Percentiles rank a stretch among this genome's conserved stretches.
Evolutionary conservation across 2,797 vertebrate species (phyloP).

Genomic region (Margarornis squamiger): DNA sequence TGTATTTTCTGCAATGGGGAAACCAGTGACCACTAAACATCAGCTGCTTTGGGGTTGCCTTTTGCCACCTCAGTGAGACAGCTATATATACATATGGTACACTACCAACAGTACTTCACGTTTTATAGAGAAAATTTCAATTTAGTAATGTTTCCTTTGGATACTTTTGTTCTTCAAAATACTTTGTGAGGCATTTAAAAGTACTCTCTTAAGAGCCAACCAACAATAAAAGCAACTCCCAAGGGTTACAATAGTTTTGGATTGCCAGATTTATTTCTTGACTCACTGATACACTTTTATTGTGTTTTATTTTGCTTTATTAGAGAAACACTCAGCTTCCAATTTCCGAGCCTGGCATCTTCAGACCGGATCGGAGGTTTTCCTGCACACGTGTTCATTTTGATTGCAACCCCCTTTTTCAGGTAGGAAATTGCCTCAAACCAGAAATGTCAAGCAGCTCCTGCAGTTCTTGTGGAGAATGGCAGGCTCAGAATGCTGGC

Average conservation of each 20-base stretch:
- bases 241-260: background rate
- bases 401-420: slow-evolving; percentile 10
- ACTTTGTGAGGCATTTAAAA: background rate
- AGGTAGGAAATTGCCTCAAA: background rate
- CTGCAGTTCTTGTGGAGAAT: background rate
- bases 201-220: background rate
- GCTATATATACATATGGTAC: background rate
- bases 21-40: background rate
- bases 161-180: background rate
- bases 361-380: background rate
- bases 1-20: slow-evolving; percentile 27
- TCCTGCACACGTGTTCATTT: background rate
- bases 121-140: background rate
- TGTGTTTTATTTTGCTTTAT: slow-evolving; percentile 4
- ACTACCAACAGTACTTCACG: background rate
- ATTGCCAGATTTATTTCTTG: background rate
- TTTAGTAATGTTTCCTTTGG: background rate
- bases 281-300: background rate
- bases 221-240: background rate
- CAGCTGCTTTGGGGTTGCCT: background rate
- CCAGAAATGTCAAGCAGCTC: slow-evolving; percentile 44
- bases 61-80: background rate
- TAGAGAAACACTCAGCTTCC: background rate
- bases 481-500: background rate
- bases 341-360: background rate